Evolutionary conservation across 2,113 vertebrate genomes (phyloP).

Genomic region (Hiodon alosoides): DNA sequence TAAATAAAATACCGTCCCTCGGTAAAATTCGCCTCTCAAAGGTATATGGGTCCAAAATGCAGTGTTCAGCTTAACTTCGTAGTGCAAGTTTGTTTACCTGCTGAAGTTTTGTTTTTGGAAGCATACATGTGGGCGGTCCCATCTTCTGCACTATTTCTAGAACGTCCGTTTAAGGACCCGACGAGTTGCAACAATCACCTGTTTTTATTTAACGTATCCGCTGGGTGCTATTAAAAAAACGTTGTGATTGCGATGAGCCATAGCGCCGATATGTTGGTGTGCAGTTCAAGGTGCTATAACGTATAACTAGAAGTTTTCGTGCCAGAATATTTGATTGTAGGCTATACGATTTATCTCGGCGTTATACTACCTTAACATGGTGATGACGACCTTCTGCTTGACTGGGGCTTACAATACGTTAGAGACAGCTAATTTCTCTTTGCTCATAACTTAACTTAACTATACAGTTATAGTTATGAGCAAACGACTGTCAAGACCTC

Average conservation of each 20-base stretch:
- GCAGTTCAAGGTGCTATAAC: too few relatives aligned
- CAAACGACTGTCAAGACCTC: background rate
- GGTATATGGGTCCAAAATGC: too few relatives aligned
- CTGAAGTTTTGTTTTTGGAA: constrained; percentile 4
- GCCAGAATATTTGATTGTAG: background rate
- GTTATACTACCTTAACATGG: constrained; percentile 17
- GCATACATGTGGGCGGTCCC: constrained; percentile 13
- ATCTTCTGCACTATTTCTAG: background rate
- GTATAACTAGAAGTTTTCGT: background rate
- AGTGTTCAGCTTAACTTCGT: background rate
- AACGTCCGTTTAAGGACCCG: constrained; percentile 10
- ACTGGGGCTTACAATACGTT: background rate
- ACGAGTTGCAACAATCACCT: background rate
- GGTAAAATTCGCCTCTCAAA: too few relatives aligned
- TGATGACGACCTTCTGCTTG: background rate
- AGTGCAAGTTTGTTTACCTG: constrained; percentile 17
- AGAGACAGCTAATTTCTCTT: background rate
- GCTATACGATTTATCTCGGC: too few relatives aligned
- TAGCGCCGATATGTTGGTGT: too few relatives aligned
- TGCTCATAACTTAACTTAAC: background rate
- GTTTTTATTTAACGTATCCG: background rate
- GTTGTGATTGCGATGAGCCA: too few relatives aligned
- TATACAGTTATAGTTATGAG: background rate
- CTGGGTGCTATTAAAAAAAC: too few relatives aligned
- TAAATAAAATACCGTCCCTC: too few relatives aligned